Conservation (phyloP, 2,888 invertebrate genomes). For the Tiphia femorata region DNA sequence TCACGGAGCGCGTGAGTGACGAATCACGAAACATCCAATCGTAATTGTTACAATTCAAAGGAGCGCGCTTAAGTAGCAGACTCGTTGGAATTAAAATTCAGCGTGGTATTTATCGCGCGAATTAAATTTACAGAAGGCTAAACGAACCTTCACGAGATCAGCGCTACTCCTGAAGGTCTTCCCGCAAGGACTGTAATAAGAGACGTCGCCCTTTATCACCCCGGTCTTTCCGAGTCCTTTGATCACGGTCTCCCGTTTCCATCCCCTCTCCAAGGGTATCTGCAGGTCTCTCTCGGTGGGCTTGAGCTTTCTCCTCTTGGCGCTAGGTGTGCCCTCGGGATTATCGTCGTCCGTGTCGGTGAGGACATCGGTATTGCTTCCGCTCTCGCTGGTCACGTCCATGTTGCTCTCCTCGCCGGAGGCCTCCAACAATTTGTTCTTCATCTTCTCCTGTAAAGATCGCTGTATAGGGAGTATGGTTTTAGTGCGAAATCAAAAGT, state of each 20-base stretch:
- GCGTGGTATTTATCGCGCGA: too few relatives aligned
- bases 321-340: constrained; percentile 61
- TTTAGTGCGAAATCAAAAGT: constrained; percentile 57
- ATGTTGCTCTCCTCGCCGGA: constrained; percentile 68
- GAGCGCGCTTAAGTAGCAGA: too few relatives aligned
- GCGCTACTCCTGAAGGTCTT: constrained; percentile 75
- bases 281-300: constrained; percentile 65
- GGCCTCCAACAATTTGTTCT: constrained; percentile 64
- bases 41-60: not conserved
- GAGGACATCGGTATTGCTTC: constrained; percentile 65
- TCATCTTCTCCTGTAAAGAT: constrained; percentile 68
- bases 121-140: too few relatives aligned
- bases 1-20: not conserved
- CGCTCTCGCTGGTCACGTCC: constrained; percentile 67
- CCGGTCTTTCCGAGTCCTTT: constrained; percentile 88
- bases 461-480: constrained; percentile 58
- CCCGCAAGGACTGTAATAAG: constrained; percentile 82
- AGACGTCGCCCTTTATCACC: constrained; percentile 92
- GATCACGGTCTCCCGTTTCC: constrained; percentile 94
- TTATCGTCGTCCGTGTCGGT: constrained; percentile 67
- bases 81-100: too few relatives aligned
- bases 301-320: constrained; percentile 65
- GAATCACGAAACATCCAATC: not conserved
- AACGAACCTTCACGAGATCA: constrained; percentile 72
- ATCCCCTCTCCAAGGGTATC: constrained; percentile 74